Conservation (phyloP, 2,888 invertebrate genomes). For the Orthonevra nobilis region DNA sequence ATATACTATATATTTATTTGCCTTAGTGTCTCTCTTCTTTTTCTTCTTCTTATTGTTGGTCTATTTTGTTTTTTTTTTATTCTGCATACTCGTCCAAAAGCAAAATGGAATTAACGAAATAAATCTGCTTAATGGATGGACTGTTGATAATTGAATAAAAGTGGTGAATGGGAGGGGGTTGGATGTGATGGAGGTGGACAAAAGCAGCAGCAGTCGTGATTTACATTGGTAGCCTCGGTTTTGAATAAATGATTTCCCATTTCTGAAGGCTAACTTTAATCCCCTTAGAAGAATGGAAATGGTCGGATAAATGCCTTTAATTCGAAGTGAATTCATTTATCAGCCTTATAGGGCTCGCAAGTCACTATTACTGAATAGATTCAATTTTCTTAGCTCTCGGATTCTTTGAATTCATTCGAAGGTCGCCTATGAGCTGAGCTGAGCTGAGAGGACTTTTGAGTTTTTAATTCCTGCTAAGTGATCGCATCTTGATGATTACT, state of each 20-base stretch:
- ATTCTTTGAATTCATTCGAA: background rate
- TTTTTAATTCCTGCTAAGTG: too few relatives aligned
- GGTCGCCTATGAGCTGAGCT: too few relatives aligned
- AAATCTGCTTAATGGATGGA: conserved; percentile 67
- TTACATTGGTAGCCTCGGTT: conserved; percentile 50
- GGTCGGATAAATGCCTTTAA: conserved; percentile 41
- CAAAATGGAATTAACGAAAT: conserved; percentile 63
- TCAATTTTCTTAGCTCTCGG: background rate
- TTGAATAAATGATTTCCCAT: conserved; percentile 59
- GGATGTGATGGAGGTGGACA: background rate
- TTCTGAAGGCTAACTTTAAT: conserved; percentile 48
- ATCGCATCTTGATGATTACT: too few relatives aligned
- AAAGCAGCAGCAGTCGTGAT: conserved; percentile 13
- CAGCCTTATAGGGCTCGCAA: conserved; percentile 19
- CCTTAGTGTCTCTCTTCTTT: background rate
- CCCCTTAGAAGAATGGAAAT: conserved; percentile 15
- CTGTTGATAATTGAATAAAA: conserved; percentile 67
- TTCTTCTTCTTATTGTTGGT: background rate
- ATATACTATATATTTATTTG: background rate
- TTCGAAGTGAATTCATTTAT: conserved; percentile 39
- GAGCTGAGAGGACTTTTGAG: too few relatives aligned
- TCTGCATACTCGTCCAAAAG: conserved; percentile 40
- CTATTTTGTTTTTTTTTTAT: conserved; percentile 7
- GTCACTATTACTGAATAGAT: conserved; percentile 5
- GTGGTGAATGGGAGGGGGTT: background rate